A percentile compares a stretch with the other conserved stretches of the same genome.
phyloP scores from a whole-genome alignment of 2,113 vertebrate species.

The Struthidea cinerea region DNA sequence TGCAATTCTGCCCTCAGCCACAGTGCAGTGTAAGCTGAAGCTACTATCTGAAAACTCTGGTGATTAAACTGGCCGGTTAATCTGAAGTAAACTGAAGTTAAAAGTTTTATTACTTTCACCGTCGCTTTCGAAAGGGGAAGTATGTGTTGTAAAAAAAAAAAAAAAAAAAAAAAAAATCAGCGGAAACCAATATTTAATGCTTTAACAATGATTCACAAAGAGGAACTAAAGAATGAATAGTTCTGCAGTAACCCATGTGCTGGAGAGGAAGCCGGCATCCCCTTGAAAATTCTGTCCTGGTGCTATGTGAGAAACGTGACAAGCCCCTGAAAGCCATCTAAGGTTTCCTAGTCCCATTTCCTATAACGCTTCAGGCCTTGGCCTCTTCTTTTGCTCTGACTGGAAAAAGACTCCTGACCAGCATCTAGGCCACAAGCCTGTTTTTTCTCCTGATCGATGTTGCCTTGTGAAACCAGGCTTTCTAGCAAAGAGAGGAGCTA shows the following conservation, averaged over 20 bases:
- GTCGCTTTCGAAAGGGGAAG: background rate
- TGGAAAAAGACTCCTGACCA: background rate
- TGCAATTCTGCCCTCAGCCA: background rate
- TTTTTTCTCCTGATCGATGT: background rate
- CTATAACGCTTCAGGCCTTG: background rate
- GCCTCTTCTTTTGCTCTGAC: background rate
- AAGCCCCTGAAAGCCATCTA: background rate
- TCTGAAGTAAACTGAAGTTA: background rate
- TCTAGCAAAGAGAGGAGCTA: background rate
- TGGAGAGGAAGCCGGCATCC: background rate
- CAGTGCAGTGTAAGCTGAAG: background rate
- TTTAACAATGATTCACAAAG: background rate
- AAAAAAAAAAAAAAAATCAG: background rate
- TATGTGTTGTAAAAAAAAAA: background rate
- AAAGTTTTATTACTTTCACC: background rate
- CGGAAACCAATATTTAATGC: background rate
- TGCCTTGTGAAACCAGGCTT: slow-evolving; percentile 20
- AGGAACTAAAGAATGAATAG: background rate
- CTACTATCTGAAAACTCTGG: background rate
- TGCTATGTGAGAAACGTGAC: background rate
- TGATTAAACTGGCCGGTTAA: background rate
- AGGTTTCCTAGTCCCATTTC: background rate
- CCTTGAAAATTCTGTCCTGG: background rate
- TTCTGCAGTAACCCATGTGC: background rate
- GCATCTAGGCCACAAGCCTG: background rate